Base-by-base conservation (phyloP, 1,140 invertebrate species). In the Hyposmocoma kahamanoa region DNA sequence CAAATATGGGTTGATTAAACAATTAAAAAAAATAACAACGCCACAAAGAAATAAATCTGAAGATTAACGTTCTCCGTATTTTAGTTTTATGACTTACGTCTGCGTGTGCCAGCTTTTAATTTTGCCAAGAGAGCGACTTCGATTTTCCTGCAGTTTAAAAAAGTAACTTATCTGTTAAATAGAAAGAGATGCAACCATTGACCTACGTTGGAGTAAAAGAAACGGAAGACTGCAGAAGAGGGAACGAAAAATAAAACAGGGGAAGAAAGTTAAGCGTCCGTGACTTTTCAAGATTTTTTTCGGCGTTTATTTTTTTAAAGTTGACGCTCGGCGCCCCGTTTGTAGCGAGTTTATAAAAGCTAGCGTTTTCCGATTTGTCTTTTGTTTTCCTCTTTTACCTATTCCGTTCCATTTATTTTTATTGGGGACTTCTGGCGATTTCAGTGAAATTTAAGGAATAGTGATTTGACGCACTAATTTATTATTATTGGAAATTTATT, bases 241-340 rank as follows among this genome's bases (percentile, higher is more conserved):
- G 79, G 78, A 79, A 74, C 65, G 72, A 71, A 83, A 80, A 85
- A 84, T 84, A 84, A 85, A 84, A 82, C 75, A 73, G 80, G 82
- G 82, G 80, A 84, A 75, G 72, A 82, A 85, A 85, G 82, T 85
- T 85, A 85, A 85, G 78, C 82, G 78, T 81, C 82, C 82, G 80
- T 85, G 82, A 85, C 82, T 85, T 85, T 82, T 80, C 74, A 81
- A 84, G 78, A 77, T 79, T 85, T 85, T 28, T 82, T 85, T 83
- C 62, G 69, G 62, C 75, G 70, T 85, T 82, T 84, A 72, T 84
- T 80, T 85, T 41, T 85, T 85, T 81, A 82, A 83, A 81, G 48
- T 82, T 83, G 81, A 83, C 72, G 67, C 62, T 66, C 59, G 51
- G 53, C 52, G 66, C 63, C 53, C 54, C 59, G 59, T n/a, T 53